A percentile compares a stretch with the other conserved stretches of the same genome.
Evolutionary conservation across 1,140 invertebrate genomes (phyloP).

Genomic region (Oscheius sp.): DNA sequence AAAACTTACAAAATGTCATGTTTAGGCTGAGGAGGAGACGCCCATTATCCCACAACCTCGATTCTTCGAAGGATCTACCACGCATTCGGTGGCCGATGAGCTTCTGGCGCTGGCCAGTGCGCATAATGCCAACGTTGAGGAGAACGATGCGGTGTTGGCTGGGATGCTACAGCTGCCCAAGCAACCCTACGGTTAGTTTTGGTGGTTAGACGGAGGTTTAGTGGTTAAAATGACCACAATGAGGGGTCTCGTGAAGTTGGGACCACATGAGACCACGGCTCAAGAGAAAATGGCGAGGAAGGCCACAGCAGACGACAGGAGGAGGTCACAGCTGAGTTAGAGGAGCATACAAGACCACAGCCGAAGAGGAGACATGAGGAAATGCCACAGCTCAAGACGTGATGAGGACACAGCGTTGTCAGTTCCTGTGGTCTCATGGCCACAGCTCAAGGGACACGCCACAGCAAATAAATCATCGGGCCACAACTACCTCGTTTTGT

Average conservation of each 20-base stretch:
- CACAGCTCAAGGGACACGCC: too few relatives aligned
- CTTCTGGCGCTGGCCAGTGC: constrained; percentile 39
- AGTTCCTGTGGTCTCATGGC: too few relatives aligned
- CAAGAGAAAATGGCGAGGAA: neutral
- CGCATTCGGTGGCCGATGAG: constrained; percentile 4
- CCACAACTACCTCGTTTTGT: too few relatives aligned
- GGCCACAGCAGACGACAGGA: neutral
- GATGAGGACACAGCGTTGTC: too few relatives aligned
- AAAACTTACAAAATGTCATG: neutral
- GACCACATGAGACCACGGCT: too few relatives aligned
- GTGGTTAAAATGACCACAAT: neutral
- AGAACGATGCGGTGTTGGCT: neutral
- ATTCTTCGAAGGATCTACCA: neutral
- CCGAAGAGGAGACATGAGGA: constrained; percentile 29
- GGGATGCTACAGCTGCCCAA: neutral
- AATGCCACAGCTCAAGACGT: too few relatives aligned
- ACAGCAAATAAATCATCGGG: too few relatives aligned
- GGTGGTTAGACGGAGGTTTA: neutral
- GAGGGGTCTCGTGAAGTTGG: neutral
- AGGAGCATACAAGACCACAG: neutral
- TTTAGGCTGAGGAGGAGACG: neutral
- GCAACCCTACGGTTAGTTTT: neutral
- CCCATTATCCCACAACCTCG: neutral
- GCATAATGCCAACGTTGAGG: constrained; percentile 18
- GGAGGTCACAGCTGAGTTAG: neutral